Percentiles rank a stretch among this genome's conserved stretches.
phyloP scores from a whole-genome alignment of 1,140 invertebrate genomes.

The Rhagoletis pomonella region DNA sequence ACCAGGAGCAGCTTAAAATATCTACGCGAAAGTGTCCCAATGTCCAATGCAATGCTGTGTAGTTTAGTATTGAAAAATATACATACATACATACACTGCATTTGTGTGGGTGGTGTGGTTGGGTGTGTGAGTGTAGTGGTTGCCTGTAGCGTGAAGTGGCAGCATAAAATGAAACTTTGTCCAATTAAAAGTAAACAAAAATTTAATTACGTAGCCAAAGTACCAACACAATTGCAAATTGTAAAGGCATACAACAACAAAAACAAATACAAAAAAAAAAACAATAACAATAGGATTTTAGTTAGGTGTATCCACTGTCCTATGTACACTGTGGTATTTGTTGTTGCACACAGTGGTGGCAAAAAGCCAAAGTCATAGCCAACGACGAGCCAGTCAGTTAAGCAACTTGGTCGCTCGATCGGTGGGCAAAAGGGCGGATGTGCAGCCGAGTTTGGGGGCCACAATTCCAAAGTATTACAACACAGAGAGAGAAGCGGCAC shows the following conservation, averaged over 20 bases:
- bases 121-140: neutral
- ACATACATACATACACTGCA: neutral
- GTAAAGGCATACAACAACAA: slow-evolving; percentile 26
- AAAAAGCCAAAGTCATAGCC: slow-evolving; percentile 48
- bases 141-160: slow-evolving; percentile 25
- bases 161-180: slow-evolving; percentile 58
- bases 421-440: neutral
- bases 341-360: slow-evolving; percentile 2
- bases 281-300: no score
- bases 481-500: neutral
- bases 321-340: neutral
- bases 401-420: neutral
- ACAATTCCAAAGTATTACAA: neutral
- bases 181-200: slow-evolving; percentile 73
- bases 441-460: neutral
- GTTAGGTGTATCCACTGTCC: neutral
- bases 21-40: neutral
- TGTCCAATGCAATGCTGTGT: slow-evolving; percentile 29
- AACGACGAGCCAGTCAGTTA: slow-evolving; percentile 8
- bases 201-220: slow-evolving; percentile 70
- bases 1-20: neutral
- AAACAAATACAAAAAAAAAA: neutral
- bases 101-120: neutral
- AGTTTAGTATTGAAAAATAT: neutral
- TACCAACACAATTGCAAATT: slow-evolving; percentile 13